phyloP scores from a whole-genome alignment of 2,888 invertebrate genomes.

The Augochlorella aurata region DNA sequence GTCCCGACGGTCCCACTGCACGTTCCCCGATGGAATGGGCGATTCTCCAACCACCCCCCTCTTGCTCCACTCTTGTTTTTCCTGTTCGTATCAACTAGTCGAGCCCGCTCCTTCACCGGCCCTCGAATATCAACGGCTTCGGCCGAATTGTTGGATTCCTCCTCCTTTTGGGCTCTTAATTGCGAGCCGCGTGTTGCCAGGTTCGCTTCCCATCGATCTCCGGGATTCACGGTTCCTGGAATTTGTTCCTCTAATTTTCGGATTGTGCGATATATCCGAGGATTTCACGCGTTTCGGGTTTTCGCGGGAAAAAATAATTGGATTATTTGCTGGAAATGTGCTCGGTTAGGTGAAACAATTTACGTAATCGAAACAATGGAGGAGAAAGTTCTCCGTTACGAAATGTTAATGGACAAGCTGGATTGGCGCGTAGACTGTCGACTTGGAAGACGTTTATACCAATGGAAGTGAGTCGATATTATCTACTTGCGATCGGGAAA shows the following conservation, averaged over 20 bases:
- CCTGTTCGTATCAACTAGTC: slow-evolving; percentile 44
- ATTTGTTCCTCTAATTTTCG: neutral
- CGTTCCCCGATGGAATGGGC: slow-evolving; percentile 36
- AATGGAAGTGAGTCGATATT: too few relatives aligned
- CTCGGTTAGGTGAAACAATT: too few relatives aligned
- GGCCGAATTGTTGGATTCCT: neutral
- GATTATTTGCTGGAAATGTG: too few relatives aligned
- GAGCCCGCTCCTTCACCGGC: slow-evolving; percentile 27
- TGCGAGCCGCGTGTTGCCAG: neutral
- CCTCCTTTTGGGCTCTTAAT: neutral
- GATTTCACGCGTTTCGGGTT: too few relatives aligned
- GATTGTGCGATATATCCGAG: too few relatives aligned
- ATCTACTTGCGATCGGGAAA: too few relatives aligned
- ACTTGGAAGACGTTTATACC: too few relatives aligned
- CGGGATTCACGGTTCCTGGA: neutral
- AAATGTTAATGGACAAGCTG: too few relatives aligned
- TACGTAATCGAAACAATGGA: too few relatives aligned
- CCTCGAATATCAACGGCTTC: slow-evolving; percentile 12
- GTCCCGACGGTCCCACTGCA: slow-evolving; percentile 41
- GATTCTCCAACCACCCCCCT: slow-evolving; percentile 15
- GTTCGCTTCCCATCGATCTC: neutral
- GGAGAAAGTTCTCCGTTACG: too few relatives aligned
- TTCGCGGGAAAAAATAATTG: too few relatives aligned
- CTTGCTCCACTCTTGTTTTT: slow-evolving; percentile 25
- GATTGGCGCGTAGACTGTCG: too few relatives aligned